Percentiles rank a stretch among this genome's conserved stretches.
Conservation (phyloP, 2,888 invertebrate genomes). For the Choristoneura rosaceana region DNA sequence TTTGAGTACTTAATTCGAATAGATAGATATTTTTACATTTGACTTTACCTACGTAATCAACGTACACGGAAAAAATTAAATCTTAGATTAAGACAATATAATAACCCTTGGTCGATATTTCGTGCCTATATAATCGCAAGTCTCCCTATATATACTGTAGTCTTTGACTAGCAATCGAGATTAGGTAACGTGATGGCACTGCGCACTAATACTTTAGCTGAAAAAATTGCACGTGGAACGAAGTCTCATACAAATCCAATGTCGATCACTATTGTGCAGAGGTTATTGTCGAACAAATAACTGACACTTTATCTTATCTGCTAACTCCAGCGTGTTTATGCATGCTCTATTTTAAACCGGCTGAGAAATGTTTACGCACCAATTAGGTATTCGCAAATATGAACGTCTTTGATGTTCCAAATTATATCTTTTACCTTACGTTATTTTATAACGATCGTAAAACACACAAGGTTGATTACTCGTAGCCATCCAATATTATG, state of each 20-base stretch:
- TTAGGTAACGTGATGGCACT: not conserved
- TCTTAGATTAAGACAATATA: too few species aligned
- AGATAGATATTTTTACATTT: too few species aligned
- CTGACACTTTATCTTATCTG: constrained; percentile 31
- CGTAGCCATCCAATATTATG: constrained; percentile 1
- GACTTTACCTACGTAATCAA: too few species aligned
- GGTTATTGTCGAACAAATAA: constrained; percentile 5
- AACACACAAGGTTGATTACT: constrained; percentile 26
- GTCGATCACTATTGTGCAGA: constrained; percentile 15
- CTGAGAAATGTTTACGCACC: constrained; percentile 31
- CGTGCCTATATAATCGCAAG: too few species aligned
- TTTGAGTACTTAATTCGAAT: too few species aligned
- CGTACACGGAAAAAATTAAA: too few species aligned
- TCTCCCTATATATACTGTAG: too few species aligned
- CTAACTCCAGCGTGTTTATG: constrained; percentile 17
- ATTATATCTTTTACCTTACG: constrained; percentile 16
- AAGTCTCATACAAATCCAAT: not conserved
- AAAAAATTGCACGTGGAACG: not conserved
- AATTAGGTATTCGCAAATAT: constrained; percentile 30
- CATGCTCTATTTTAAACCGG: constrained; percentile 25
- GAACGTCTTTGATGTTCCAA: constrained; percentile 34
- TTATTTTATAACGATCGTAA: constrained; percentile 31
- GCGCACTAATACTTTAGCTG: not conserved
- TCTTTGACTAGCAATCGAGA: constrained; percentile 2
- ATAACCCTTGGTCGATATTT: too few species aligned